A percentile compares a stretch with the other conserved stretches of the same genome.
Evolutionary conservation across 2,888 invertebrate species (phyloP).

Genomic region (Muscina levida): DNA sequence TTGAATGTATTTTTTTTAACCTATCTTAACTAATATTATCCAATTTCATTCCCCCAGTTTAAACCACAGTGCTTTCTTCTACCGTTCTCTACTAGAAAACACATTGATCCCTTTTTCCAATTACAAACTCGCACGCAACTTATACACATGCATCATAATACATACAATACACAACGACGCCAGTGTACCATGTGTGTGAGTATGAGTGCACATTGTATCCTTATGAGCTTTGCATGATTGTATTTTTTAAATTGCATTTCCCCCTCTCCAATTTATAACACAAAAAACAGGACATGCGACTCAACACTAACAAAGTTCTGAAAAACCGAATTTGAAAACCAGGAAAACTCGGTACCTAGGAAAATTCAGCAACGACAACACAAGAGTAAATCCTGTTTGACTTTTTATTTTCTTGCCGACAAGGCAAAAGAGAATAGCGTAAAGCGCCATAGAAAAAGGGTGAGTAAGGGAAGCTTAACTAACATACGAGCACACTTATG

Average conservation of each 20-base stretch:
- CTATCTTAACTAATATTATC: too few species aligned
- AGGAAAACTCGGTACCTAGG: conserved; percentile 15
- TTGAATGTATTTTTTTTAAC: too few species aligned
- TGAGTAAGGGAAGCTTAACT: conserved; percentile 32
- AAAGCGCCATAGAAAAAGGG: conserved; percentile 27
- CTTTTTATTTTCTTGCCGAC: conserved; percentile 49
- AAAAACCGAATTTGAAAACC: neutral
- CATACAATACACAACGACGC: too few species aligned
- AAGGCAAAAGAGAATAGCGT: too few species aligned
- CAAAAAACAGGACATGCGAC: too few species aligned
- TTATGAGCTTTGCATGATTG: conserved; percentile 50
- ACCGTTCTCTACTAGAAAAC: too few species aligned
- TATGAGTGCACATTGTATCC: conserved; percentile 32
- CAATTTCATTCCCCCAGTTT: too few species aligned
- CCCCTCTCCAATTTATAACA: conserved; percentile 15
- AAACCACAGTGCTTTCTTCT: too few species aligned
- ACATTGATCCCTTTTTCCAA: too few species aligned
- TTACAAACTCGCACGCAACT: too few species aligned
- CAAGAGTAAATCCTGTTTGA: conserved; percentile 46
- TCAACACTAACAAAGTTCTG: too few species aligned
- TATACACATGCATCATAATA: too few species aligned
- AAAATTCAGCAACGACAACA: conserved; percentile 22
- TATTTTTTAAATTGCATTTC: conserved; percentile 51
- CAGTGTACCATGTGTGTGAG: neutral
- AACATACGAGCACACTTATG: conserved; percentile 13